Evolutionary conservation across 2,797 vertebrate genomes (phyloP).

Genomic region (Lophotriccus pileatus): DNA sequence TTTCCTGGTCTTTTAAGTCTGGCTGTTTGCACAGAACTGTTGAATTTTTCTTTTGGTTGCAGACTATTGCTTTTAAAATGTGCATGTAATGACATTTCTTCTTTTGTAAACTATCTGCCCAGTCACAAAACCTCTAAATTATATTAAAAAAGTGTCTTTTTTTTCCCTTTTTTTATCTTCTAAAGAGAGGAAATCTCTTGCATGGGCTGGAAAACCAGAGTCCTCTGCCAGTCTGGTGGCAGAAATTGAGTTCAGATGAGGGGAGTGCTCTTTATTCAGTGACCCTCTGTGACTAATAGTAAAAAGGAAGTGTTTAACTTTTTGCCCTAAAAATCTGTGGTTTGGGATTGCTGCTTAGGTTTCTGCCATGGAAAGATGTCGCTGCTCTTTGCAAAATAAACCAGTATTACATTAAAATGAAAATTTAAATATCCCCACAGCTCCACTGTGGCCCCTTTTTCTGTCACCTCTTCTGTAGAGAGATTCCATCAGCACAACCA

Average conservation of each 20-base stretch:
- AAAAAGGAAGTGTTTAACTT: neutral
- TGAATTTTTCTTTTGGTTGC: neutral
- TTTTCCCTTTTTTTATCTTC: neutral
- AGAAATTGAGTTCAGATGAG: constrained; percentile 36
- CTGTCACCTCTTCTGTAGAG: neutral
- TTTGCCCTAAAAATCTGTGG: neutral
- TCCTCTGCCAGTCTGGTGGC: neutral
- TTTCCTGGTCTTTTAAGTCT: neutral
- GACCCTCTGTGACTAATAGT: neutral
- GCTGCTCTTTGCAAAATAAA: neutral
- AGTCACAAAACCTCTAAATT: neutral
- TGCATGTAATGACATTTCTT: neutral
- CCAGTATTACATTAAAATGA: neutral
- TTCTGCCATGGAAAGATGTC: neutral
- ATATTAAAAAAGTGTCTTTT: neutral
- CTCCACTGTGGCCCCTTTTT: neutral
- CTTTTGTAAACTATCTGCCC: neutral
- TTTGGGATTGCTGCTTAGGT: neutral
- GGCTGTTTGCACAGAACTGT: neutral
- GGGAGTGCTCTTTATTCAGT: neutral
- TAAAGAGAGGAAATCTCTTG: neutral
- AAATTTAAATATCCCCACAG: neutral
- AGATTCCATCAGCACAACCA: neutral
- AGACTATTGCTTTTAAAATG: neutral
- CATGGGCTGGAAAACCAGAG: neutral